Conservation (phyloP, 1,140 invertebrate species). For the Pteromalus puparum region DNA sequence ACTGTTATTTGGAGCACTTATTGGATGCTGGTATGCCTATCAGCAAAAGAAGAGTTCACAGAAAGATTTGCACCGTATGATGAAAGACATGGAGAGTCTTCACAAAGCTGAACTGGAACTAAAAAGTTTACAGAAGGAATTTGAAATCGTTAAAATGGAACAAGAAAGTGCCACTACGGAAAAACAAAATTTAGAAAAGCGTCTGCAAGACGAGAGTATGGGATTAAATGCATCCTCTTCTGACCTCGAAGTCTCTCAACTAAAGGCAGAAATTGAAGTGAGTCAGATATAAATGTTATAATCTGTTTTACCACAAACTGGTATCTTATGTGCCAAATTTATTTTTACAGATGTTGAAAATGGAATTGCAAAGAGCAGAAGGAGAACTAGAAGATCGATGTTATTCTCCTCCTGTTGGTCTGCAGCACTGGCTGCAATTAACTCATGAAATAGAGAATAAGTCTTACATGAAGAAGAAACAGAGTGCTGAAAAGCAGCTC, state of each 20-base stretch:
- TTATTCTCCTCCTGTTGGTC: slow-evolving; percentile 89
- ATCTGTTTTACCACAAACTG: slow-evolving; percentile 13
- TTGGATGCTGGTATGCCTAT: slow-evolving; percentile 93
- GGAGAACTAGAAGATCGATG: slow-evolving; percentile 91
- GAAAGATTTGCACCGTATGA: slow-evolving; percentile 90
- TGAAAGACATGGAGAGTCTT: slow-evolving; percentile 94
- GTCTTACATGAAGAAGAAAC: slow-evolving; percentile 90
- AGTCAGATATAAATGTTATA: slow-evolving; percentile 49
- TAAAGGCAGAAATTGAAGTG: slow-evolving; percentile 90
- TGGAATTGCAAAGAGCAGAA: slow-evolving; percentile 89
- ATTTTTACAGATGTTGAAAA: slow-evolving; percentile 81
- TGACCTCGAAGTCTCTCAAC: slow-evolving; percentile 86
- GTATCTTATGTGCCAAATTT: slow-evolving; percentile 16
- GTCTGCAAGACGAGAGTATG: slow-evolving; percentile 82
- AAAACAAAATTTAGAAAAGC: slow-evolving; percentile 88
- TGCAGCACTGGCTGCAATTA: slow-evolving; percentile 95
- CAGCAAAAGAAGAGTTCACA: slow-evolving; percentile 92
- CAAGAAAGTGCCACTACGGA: slow-evolving; percentile 87
- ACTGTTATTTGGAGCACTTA: slow-evolving; percentile 87
- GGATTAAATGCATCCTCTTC: slow-evolving; percentile 83
- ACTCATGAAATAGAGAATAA: slow-evolving; percentile 96
- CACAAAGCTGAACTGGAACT: slow-evolving; percentile 92
- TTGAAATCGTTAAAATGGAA: slow-evolving; percentile 78
- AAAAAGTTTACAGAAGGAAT: slow-evolving; percentile 81
- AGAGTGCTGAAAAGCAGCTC: slow-evolving; percentile 89